Evolutionary conservation across 2,113 vertebrate genomes (phyloP).

Genomic region (Asarcornis scutulata): DNA sequence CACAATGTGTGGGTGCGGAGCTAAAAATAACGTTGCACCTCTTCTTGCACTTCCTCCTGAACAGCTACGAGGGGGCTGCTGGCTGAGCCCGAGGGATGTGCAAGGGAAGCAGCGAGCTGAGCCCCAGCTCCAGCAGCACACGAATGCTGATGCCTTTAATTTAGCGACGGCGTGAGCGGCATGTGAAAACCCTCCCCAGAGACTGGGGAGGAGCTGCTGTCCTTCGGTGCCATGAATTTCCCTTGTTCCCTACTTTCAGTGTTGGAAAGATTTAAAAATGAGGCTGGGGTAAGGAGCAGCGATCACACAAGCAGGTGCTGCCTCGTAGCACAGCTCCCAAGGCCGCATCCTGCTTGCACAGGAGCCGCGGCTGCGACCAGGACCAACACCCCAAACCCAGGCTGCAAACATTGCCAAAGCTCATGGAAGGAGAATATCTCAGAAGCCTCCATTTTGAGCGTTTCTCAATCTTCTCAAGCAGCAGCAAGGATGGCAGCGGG

Average conservation of each 20-base stretch:
- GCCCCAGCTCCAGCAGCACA: background rate
- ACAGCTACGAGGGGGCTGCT: background rate
- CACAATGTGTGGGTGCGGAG: constrained; percentile 21
- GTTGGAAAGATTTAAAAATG: background rate
- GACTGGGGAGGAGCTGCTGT: background rate
- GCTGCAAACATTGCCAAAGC: background rate
- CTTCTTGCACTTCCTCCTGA: constrained; percentile 1
- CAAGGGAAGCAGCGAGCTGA: background rate
- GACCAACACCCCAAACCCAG: background rate
- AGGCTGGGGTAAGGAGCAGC: background rate
- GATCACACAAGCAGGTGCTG: fast-evolving
- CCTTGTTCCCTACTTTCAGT: background rate
- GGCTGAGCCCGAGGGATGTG: background rate
- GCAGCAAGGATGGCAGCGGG: fast-evolving
- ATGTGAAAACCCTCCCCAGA: background rate
- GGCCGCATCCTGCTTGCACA: fast-evolving
- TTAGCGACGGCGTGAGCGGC: background rate
- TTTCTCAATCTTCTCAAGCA: background rate
- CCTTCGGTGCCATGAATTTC: background rate
- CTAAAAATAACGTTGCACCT: constrained; percentile 56
- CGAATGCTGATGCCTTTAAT: background rate
- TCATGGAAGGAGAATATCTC: background rate
- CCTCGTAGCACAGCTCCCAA: fast-evolving
- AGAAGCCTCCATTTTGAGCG: fast-evolving
- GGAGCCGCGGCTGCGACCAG: fast-evolving